Conservation (phyloP, 2,113 vertebrate species). For the Eira barbara region DNA sequence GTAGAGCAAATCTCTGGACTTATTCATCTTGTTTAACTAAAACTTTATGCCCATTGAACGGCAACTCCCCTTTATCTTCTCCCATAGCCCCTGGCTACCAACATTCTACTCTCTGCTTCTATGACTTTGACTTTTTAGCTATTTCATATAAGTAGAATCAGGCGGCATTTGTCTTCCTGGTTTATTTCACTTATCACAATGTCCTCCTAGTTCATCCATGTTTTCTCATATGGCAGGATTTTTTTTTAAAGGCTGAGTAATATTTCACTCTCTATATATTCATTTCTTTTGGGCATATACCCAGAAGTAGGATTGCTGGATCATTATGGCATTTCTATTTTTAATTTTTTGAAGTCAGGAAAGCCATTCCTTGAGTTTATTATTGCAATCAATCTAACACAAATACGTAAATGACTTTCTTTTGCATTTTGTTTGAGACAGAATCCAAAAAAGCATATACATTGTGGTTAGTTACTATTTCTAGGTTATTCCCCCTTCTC, state of each 20-base stretch:
- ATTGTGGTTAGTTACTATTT: neutral
- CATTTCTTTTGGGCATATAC: neutral
- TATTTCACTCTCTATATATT: neutral
- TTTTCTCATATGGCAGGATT: neutral
- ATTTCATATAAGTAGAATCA: neutral
- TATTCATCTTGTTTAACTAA: neutral
- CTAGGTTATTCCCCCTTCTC: neutral
- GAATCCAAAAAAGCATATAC: neutral
- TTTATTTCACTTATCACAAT: neutral
- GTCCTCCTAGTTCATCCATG: neutral
- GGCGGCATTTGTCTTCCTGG: neutral
- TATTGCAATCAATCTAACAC: neutral
- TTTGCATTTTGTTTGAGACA: neutral
- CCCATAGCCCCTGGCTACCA: neutral
- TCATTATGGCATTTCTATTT: neutral
- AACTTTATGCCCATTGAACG: neutral
- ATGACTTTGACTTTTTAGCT: neutral
- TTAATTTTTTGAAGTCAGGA: conserved; percentile 1
- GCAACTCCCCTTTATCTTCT: neutral
- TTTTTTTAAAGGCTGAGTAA: neutral
- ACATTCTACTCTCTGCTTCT: neutral
- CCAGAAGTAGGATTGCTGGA: neutral
- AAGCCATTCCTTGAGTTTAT: neutral
- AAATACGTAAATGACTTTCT: neutral
- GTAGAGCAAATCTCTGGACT: neutral